Evolutionary conservation across 37 sponge, comb jelly and placozoan genomes (phyloP), one percentile per base, ranked within the genome.

Genomic region (Halisarca cf. caerulea): DNA sequence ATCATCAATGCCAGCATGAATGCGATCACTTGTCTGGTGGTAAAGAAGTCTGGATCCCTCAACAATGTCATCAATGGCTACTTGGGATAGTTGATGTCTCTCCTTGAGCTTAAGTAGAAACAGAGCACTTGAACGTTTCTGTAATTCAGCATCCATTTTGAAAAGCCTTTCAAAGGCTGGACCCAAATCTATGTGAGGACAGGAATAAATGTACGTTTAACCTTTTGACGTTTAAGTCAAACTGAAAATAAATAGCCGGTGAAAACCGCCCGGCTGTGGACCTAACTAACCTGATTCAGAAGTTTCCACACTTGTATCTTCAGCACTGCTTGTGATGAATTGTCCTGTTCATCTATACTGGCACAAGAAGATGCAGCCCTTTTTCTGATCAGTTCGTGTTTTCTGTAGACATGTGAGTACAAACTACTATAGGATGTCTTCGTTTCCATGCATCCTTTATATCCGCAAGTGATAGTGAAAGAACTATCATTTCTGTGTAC

Each of bases 401-500:
- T 28, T 8, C 86, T 24, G 27, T 86, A 86, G 21, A 86, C 80
- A 34, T 86, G 86, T 11, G 45, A 37, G 37, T 86, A 42, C 34
- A 79, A 43, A 21, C 61, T 30, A 30, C 60, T 77, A 45, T 77
- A 86, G 20, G 55, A 21, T 78, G 5, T 44, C 17, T 39, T 77
- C 0, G 43, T 37, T 40, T 60, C 68, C 27, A 58, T 51, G 44
- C 87, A 87, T 14, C 75, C 61, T 7, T 81, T 55, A 23, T 80
- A 25, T 27, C 82, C 87, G 69, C 87, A 87, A 34, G 41, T 15
- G 39, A 87, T 60, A 39, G 17, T 45, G 32, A 87, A 87, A 7
- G n/a, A 27, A 11, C 74, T 59, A 66, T 87, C 81, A 24, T 71
- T 80, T 11, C 54, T 53, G 30, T 87, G 87, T 15, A 87, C 82